phyloP scores from a whole-genome alignment of 1,140 invertebrate genomes.

The Pantala flavescens region DNA sequence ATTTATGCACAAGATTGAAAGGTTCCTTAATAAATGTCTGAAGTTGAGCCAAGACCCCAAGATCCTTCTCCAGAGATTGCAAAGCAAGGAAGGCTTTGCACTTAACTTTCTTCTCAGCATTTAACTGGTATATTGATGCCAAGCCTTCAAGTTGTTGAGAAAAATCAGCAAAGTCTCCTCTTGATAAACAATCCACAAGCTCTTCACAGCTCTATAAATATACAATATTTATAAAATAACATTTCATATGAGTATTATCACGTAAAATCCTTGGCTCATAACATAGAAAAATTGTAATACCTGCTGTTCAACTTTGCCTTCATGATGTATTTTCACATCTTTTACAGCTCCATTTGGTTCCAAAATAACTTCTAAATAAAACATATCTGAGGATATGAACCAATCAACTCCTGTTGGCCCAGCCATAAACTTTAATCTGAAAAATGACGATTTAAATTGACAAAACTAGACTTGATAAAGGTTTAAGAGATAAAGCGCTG shows the following conservation, averaged over 20 bases:
- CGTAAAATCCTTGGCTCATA: not conserved
- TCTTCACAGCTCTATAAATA: slow-evolving; percentile 71
- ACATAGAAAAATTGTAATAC: slow-evolving; percentile 28
- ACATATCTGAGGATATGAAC: slow-evolving; percentile 94
- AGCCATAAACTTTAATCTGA: slow-evolving; percentile 64
- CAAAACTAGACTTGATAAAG: no score
- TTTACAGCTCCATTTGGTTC: slow-evolving; percentile 70
- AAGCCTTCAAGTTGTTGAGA: slow-evolving; percentile 83
- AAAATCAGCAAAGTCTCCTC: slow-evolving; percentile 85
- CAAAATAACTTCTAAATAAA: slow-evolving; percentile 83
- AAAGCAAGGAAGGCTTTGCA: slow-evolving; percentile 85
- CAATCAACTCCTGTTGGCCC: slow-evolving; percentile 61
- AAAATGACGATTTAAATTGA: slow-evolving; percentile 28
- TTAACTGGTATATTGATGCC: slow-evolving; percentile 83
- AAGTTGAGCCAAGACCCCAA: slow-evolving; percentile 71
- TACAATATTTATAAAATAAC: slow-evolving; percentile 14
- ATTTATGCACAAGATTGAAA: slow-evolving; percentile 78
- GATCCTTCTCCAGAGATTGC: slow-evolving; percentile 82
- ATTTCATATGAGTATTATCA: not conserved
- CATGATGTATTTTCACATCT: slow-evolving; percentile 89
- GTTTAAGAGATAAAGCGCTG: not conserved
- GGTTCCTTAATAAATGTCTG: slow-evolving; percentile 74
- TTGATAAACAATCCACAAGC: slow-evolving; percentile 63
- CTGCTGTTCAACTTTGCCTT: slow-evolving; percentile 59
- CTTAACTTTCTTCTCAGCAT: slow-evolving; percentile 90